Conservation (phyloP, 2,113 vertebrate genomes). For the human (Homo sapiens) region DNA sequence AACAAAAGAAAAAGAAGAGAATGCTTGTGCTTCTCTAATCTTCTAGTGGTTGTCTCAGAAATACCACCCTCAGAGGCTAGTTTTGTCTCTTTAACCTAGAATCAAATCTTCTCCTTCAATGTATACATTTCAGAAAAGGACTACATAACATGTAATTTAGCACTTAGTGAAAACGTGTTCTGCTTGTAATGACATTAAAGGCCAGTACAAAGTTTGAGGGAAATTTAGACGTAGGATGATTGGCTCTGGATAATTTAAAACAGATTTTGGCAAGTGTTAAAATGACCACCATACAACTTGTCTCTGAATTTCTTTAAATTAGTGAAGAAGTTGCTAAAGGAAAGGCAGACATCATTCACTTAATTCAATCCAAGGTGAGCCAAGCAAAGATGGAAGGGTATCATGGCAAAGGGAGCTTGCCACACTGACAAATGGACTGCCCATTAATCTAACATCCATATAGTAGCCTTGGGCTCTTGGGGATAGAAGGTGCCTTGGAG, state of each 20-base stretch:
- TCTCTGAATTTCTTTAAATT: neutral
- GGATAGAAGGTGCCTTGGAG: neutral
- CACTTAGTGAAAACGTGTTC: neutral
- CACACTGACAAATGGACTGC: neutral
- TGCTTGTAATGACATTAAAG: neutral
- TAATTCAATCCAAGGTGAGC: neutral
- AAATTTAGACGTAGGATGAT: neutral
- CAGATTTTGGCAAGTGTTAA: neutral
- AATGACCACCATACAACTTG: neutral
- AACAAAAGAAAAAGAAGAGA: conserved; percentile 19
- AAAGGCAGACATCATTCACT: neutral
- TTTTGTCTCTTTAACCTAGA: conserved; percentile 33
- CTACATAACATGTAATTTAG: neutral
- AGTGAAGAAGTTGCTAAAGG: neutral
- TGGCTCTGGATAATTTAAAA: neutral
- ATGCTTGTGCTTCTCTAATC: neutral
- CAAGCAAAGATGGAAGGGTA: neutral
- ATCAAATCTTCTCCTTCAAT: neutral
- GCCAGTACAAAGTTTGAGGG: neutral
- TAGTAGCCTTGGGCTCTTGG: neutral
- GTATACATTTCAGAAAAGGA: neutral
- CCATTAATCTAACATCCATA: neutral
- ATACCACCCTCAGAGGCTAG: neutral
- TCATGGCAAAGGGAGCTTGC: neutral
- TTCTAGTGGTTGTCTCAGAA: conserved; percentile 23